Conservation (phyloP, 2,888 invertebrate genomes). For the Margaritifera margaritifera region DNA sequence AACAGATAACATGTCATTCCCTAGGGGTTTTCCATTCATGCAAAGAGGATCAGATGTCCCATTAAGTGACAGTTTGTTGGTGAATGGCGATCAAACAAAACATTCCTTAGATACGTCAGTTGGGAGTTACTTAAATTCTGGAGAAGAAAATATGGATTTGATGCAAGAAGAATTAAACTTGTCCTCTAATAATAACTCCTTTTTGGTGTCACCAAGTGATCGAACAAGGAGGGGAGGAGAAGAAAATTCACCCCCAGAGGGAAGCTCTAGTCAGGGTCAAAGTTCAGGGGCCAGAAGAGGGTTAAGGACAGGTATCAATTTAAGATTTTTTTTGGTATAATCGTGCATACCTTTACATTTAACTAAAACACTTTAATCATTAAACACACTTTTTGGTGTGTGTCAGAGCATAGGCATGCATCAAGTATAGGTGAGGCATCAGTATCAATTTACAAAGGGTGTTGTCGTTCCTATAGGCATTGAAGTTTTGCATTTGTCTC, state of each 20-base stretch:
- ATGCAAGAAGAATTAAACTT: slow-evolving; percentile 9
- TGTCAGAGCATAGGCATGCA: too few species aligned
- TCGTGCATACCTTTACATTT: too few species aligned
- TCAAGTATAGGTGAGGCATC: too few species aligned
- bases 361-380: too few species aligned
- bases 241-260: slow-evolving; percentile 28
- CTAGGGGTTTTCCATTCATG: too few species aligned
- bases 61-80: slow-evolving; percentile 31
- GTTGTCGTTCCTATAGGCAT: too few species aligned
- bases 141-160: neutral
- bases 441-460: too few species aligned
- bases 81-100: slow-evolving; percentile 16
- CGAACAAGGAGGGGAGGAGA: slow-evolving; percentile 26
- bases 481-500: too few species aligned
- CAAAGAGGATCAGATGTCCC: neutral
- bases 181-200: neutral
- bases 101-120: neutral
- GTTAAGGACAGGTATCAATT: neutral
- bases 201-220: neutral
- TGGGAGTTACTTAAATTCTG: neutral
- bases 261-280: slow-evolving; percentile 9
- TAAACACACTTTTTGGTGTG: too few species aligned
- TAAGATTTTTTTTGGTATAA: too few species aligned
- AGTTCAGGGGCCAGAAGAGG: slow-evolving; percentile 10
- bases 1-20: too few species aligned